Base-by-base conservation (phyloP, 1,140 invertebrate genomes). In the Zaprionus kolodkinae region DNA sequence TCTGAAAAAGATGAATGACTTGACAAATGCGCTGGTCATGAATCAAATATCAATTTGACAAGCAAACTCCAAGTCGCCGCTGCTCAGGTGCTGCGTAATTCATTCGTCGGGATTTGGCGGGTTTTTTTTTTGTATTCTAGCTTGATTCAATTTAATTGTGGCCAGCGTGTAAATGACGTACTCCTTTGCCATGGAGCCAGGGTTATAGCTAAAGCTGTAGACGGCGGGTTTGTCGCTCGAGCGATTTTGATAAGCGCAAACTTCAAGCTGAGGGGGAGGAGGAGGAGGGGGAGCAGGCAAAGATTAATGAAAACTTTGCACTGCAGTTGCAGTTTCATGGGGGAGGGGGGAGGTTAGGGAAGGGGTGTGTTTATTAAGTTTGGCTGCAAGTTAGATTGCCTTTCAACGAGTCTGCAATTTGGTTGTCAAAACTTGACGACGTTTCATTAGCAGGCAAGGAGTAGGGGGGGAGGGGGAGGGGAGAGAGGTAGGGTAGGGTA, bases 31-130 rank as follows among this genome's bases (percentile, higher is more conserved):
- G 72, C 78, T 88, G 88, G 88, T 91, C 88, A 91, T 91, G 88
- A 84, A 91, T 91, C 87, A 91, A 91, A 91, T 91, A 91, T 91
- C 88, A 91, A 91, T 88, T 91, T 91, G 88, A 91, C 88, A 88
- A 91, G 83, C 88, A 63, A 21, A 13, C 52, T 55, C 25, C 83
- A 79, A 69, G 83, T 86, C 52, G n/a, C 3, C 25, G 63, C 33
- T 27, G 40, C 74, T 84, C 85, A 90, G 86, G 86, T 89, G 85
- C 69, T 52, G 33, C 52, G 55, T 55, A 48, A 65, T 65, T 61
- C 63, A 65, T 65, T 61, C 57, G 11, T 43, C 35, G 52, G 52
- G 61, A 50, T 52, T 52, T 70, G 43, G 36, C 55, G 69, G 30
- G 25, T 27, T 35, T 68, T 40, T 15, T 50, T 30, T 56, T 15